Evolutionary conservation across 2,797 vertebrate genomes (phyloP).

Genomic region (Danio albolineatus): DNA sequence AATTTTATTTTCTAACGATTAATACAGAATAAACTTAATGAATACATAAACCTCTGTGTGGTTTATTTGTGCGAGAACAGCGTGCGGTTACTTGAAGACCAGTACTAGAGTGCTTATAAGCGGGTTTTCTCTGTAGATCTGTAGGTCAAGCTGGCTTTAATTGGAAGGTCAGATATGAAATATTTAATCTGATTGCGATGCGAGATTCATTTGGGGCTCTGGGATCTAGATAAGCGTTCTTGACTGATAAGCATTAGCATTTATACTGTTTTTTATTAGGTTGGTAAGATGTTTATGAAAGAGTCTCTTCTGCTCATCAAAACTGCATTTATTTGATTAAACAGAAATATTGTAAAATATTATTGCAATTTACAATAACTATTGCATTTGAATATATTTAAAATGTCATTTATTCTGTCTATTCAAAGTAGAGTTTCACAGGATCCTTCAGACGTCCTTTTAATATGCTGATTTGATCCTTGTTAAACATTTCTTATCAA

Average conservation of each 20-base stretch:
- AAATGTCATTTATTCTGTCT: not conserved
- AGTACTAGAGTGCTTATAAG: too few relatives aligned
- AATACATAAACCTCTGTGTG: slow-evolving; percentile 66
- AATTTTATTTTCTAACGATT: slow-evolving; percentile 83
- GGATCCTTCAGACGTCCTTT: not conserved
- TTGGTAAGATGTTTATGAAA: not conserved
- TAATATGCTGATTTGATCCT: not conserved
- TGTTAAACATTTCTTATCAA: not conserved
- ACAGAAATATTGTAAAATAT: not conserved
- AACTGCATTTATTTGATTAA: not conserved
- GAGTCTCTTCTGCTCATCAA: not conserved
- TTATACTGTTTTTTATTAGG: too few relatives aligned
- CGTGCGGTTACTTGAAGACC: not conserved
- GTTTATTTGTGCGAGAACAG: slow-evolving; percentile 46
- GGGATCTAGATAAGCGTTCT: not conserved
- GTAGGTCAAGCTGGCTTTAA: slow-evolving; percentile 6
- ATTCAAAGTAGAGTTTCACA: not conserved
- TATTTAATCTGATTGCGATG: not conserved
- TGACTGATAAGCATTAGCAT: not conserved
- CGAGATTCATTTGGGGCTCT: slow-evolving; percentile 7
- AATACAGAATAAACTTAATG: slow-evolving; percentile 80
- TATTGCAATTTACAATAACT: not conserved
- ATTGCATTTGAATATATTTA: not conserved
- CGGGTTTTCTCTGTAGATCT: not conserved
- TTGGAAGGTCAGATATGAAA: slow-evolving; percentile 12